Evolutionary conservation across 2,113 vertebrate genomes (phyloP), one percentile per base, ranked within the genome.

Genomic region (Dicerorhinus sumatrensis): DNA sequence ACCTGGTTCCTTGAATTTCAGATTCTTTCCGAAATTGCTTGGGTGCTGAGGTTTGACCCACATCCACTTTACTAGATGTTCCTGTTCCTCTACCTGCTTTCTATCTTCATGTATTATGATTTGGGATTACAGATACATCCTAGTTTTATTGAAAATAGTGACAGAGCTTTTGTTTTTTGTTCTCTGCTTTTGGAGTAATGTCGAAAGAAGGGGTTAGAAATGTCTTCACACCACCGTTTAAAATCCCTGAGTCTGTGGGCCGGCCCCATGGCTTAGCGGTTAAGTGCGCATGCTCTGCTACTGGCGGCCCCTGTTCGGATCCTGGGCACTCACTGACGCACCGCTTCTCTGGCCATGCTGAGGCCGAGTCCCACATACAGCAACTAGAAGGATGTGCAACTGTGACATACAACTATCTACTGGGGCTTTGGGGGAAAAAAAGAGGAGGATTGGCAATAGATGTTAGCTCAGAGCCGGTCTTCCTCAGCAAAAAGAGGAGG

Each of bases 71-170:
- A 18, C 46, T 33, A 36, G 39, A n/a, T 75, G n/a, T 90, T 51
- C 8, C 23, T 48, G 1, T 90, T 82, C 39, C 31, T 67, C 54
- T 21, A 33, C 31, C 18, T 94, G 27, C 42, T 94, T 62, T 77
- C 58, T 81, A 39, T 93, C 62, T n/a, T 94, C 72, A 23, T 20
- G 27, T 42, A 65, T 33, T 81, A 62, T 80, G 62, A 94, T 16
- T 54, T 85, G 42, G 25, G 62, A 86, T 95, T 96, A 96, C 51
- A 88, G 56, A 36, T 70, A 70, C 51, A 75, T 54, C 46, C 77
- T 82, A 72, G 23, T 70, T 80, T 94, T 70, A 97, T 46, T 96
- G 97, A 92, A 94, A 97, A 96, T 25, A 82, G 87, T 46, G 65
- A 36, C 48, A 90, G 62, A 62, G 73, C 29, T 69, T 92, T 92